These are phyloP conservation scores for Oryzaephilus surinamensis DNA, from an alignment of 1,140 invertebrate species.

Conservation along the genomic window DNA sequence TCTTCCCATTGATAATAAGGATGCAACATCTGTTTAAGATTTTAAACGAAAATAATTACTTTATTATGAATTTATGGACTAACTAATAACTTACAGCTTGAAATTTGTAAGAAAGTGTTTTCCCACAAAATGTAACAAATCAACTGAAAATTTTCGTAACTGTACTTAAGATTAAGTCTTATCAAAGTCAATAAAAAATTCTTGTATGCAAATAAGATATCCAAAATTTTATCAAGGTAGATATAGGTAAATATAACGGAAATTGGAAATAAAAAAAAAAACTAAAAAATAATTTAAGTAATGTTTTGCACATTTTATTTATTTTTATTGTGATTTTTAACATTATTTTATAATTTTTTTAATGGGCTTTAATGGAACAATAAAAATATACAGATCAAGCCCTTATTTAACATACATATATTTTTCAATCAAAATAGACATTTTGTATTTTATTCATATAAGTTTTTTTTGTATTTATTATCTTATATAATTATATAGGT, in stretches of 20 bases:
- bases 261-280: constrained; percentile 7
- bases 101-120: too few relatives aligned
- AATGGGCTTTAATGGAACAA: constrained; percentile 26
- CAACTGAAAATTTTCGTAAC: too few relatives aligned
- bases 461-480: constrained; percentile 11
- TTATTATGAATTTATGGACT: too few relatives aligned
- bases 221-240: too few relatives aligned
- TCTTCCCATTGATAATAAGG: too few relatives aligned
- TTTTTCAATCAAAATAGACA: constrained; percentile 33
- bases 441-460: constrained; percentile 20
- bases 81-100: too few relatives aligned
- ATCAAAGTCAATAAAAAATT: too few relatives aligned
- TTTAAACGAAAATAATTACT: too few relatives aligned
- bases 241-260: constrained; percentile 1
- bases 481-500: constrained; percentile 1
- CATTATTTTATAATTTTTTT: constrained; percentile 20
- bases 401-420: constrained; percentile 30
- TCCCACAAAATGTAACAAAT: too few relatives aligned
- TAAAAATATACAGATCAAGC: constrained; percentile 31
- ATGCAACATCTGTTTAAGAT: too few relatives aligned
- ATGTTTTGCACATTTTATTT: constrained; percentile 19
- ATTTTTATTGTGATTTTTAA: constrained; percentile 26
- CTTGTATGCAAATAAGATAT: too few relatives aligned
- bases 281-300: constrained; percentile 6
- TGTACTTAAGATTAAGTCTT: too few relatives aligned